Base-by-base conservation (phyloP, 2,797 vertebrate genomes). In the Malacoctenus gilli region DNA sequence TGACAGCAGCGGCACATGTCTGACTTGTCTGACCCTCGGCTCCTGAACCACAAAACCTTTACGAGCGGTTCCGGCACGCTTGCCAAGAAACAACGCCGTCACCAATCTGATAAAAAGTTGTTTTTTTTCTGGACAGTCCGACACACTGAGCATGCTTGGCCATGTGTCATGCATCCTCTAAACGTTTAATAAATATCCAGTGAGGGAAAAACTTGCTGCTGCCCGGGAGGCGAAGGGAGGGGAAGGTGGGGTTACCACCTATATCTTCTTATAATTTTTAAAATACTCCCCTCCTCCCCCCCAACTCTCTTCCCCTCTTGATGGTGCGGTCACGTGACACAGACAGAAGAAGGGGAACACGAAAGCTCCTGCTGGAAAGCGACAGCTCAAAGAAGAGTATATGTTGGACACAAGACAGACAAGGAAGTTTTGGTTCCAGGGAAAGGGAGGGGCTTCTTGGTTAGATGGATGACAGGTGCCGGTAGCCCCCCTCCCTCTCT, bases 341-440 rank as follows among this genome's bases (percentile, higher is more conserved):
- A 83, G 85, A 80, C 79, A 85, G 85, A 84, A 41, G 72, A 63
- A 62, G 79, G 76, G 75, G 73, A 77, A n/a, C 79, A 86, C 39
- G 56, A 73, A 85, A 19, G 82, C 82, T 87, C 73, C 79, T 77
- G 77, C 60, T 60, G 76, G 55, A 82, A 83, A 78, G 84, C 80
- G 65, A 75, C 66, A 82, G 79, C 72, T 85, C 74, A 75, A 59
- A 82, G 69, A 69, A 52, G 81, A 86, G 77, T 79, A 87, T 53
- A 82, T 58, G 78, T 87, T 85, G 62, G 75, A 90, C 85, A 90
- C 77, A 76, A 72, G 82, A 89, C 79, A 80, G 80, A 88, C 57
- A 44, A 61, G 77, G 63, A 73, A 9, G 68, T 50, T 67, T 19
- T 5, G 3, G 22, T 59, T 56, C 50, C 30, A 30, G 47, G 43